Percentiles rank a stretch among this genome's conserved stretches.
Conservation (phyloP, 1,140 invertebrate genomes). For the Carcinoscorpius rotundicauda region DNA sequence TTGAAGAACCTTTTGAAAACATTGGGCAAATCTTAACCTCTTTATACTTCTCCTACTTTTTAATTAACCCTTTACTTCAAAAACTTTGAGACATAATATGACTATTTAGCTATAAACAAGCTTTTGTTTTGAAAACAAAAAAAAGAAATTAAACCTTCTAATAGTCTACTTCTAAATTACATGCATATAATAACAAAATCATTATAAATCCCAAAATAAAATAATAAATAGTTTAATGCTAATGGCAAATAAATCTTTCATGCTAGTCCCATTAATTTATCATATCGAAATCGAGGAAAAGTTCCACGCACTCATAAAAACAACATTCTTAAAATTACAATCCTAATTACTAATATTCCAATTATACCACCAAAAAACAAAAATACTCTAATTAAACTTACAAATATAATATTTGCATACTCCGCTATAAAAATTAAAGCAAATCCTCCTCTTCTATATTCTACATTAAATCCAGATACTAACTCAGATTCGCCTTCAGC, state of each 20-base stretch:
- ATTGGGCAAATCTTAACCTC: conserved; percentile 45
- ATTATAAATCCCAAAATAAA: conserved; percentile 17
- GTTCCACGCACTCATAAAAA: conserved; percentile 44
- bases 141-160: background rate
- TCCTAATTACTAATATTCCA: too few relatives aligned
- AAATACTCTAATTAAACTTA: conserved; percentile 41
- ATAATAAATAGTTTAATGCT: conserved; percentile 36
- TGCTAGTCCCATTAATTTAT: conserved; percentile 46
- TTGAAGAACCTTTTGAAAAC: conserved; percentile 47
- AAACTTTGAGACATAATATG: conserved; percentile 12
- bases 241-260: conserved; percentile 42
- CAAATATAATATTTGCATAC: conserved; percentile 54
- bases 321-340: too few relatives aligned
- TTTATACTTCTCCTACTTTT: conserved; percentile 36
- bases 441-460: conserved; percentile 53
- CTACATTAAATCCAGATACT: conserved; percentile 61
- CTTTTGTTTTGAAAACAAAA: background rate
- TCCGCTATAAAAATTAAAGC: conserved; percentile 57
- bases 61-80: conserved; percentile 46
- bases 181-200: background rate
- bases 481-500: conserved; percentile 57
- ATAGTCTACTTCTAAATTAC: background rate
- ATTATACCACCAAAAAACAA: too few relatives aligned
- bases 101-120: background rate
- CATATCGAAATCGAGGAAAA: conserved; percentile 44